Percentiles rank a stretch among this genome's conserved stretches.
Evolutionary conservation across 1,140 invertebrate species (phyloP).

Genomic region (Andricus grossulariae): DNA sequence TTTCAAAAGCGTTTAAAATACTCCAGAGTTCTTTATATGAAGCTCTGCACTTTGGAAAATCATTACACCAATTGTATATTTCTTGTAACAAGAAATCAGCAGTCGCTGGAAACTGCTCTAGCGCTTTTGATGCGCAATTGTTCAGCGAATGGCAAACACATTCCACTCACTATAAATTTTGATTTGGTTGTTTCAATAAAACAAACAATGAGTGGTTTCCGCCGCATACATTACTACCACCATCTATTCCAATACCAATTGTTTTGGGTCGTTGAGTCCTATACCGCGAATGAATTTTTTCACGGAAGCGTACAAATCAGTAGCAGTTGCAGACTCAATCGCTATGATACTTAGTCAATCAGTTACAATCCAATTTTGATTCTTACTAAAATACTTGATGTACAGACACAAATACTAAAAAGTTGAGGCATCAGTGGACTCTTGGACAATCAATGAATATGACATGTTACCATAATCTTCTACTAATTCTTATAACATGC

Average conservation of each 20-base stretch:
- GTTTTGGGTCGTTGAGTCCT: conserved; percentile 32
- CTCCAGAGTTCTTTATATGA: conserved; percentile 44
- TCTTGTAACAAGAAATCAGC: conserved; percentile 50
- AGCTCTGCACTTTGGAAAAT: conserved; percentile 41
- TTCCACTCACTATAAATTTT: conserved; percentile 44
- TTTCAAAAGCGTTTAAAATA: conserved; percentile 42
- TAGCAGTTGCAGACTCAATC: no score
- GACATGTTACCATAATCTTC: no score
- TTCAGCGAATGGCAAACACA: conserved; percentile 52
- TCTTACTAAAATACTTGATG: no score
- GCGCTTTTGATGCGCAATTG: conserved; percentile 49
- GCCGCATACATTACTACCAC: conserved; percentile 44
- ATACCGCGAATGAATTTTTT: neutral
- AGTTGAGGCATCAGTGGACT: no score
- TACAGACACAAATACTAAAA: no score
- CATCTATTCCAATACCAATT: conserved; percentile 42
- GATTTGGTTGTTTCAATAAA: conserved; percentile 41
- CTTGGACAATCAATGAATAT: no score
- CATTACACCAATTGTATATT: conserved; percentile 53
- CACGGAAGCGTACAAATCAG: no score
- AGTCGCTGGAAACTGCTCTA: conserved; percentile 48
- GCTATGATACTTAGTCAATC: no score
- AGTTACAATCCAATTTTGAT: no score
- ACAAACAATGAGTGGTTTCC: conserved; percentile 47
- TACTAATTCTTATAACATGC: no score